Evolutionary conservation across 2,888 invertebrate genomes (phyloP).

Genomic region (Pteria penguin): DNA sequence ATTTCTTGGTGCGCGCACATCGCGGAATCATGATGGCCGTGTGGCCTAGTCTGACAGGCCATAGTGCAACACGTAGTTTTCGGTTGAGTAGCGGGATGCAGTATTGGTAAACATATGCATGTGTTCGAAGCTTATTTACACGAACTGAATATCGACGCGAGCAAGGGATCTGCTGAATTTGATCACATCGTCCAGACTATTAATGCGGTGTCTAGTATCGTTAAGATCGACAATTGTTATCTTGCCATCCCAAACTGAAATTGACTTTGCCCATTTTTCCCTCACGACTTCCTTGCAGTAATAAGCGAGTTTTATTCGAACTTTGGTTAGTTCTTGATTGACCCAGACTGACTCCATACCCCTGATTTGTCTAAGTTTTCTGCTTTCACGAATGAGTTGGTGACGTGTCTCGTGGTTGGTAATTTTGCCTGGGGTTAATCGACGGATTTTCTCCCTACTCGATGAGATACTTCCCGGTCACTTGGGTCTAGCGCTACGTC

Average conservation of each 20-base stretch:
- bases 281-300: not conserved
- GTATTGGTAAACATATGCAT: not conserved
- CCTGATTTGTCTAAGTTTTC: not conserved
- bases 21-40: too few relatives aligned
- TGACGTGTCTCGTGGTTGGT: not conserved
- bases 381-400: constrained; percentile 4
- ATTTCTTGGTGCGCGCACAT: too few relatives aligned
- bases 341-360: not conserved
- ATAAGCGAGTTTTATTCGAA: not conserved
- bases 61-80: too few relatives aligned
- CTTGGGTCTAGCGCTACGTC: not conserved
- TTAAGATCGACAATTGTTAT: not conserved
- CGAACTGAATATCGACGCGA: not conserved
- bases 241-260: not conserved
- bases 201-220: not conserved
- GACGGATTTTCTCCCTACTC: not conserved
- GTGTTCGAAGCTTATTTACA: not conserved
- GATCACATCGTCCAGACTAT: not conserved
- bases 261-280: not conserved
- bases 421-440: not conserved
- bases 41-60: too few relatives aligned
- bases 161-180: not conserved
- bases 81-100: too few relatives aligned
- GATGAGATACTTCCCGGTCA: not conserved
- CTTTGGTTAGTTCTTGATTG: not conserved